These are phyloP conservation scores for Homarus americanus DNA, from an alignment of 1,140 invertebrate species.

Conservation along the genomic window DNA sequence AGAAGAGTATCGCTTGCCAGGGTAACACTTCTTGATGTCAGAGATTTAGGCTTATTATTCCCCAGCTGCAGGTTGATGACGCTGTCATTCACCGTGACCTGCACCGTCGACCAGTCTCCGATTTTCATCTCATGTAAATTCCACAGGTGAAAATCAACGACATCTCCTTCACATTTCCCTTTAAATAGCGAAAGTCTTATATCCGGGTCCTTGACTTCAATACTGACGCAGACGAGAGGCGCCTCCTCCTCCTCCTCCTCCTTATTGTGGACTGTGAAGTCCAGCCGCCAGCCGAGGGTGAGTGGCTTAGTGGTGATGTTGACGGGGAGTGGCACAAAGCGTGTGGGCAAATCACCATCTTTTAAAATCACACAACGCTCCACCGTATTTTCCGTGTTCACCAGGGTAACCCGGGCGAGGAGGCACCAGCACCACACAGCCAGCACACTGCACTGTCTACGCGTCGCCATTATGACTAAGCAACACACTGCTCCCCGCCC, in stretches of 20 bases:
- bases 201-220: not conserved
- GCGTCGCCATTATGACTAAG: no score
- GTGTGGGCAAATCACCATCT: not conserved
- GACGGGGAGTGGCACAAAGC: not conserved
- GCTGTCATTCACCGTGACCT: not conserved
- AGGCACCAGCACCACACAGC: not conserved
- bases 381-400: not conserved
- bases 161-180: not conserved
- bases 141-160: not conserved
- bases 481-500: no score
- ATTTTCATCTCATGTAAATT: not conserved
- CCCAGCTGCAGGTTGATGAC: not conserved
- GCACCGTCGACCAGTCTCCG: slow-evolving; percentile 1
- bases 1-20: not conserved
- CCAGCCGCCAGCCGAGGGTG: not conserved
- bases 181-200: not conserved
- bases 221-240: not conserved
- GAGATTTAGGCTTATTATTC: not conserved
- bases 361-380: not conserved
- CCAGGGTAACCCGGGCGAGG: no score
- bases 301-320: slow-evolving; percentile 7
- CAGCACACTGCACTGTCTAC: no score
- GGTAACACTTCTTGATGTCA: not conserved
- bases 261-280: slow-evolving; percentile 35
- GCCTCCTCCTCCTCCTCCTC: not conserved